Evolutionary conservation across 1,140 invertebrate genomes (phyloP), one percentile per base, ranked within the genome.

Genomic region (Sycobia sp.): DNA sequence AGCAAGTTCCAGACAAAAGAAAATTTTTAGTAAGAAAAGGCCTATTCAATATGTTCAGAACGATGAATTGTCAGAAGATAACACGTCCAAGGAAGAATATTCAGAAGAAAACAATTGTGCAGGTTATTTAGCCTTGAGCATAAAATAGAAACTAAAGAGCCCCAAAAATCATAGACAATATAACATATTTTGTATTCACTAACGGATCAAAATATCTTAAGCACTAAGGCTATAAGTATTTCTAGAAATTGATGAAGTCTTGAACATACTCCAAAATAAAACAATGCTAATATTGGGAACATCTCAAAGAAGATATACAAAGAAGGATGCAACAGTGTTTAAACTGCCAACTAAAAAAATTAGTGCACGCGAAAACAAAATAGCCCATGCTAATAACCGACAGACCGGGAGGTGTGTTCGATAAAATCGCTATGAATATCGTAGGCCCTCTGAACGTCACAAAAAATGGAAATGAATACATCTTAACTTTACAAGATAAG

Each of bases 221-320:
- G 10, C 55, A 55, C 38, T 67, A 11, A 20, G 59, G 4, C 11
- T n/a, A 50, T n/a, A 46, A 36, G 16, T 64, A 56, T 56, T 67
- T 22, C 20, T 67, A 49, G 66, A 20, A 46, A 34, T 34, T 27
- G 16, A 13, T 67, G 10, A 67, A 61, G 36, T 3, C 27, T 1
- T 43, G 60, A 18, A 27, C 64, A 14, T 0, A 46, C 7, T 50
- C 3, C 8, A 44, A 23, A 25, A 39, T 67, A 5, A 5, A 49
- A 10, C 20, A 41, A 29, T 67, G 39, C 16, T 5, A 20, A 25
- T 32, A 56, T 29, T 62, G 54, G 13, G 44, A 59, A 25, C 11
- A 56, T 27, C 53, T 7, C 49, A 25, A 18, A 22, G 57, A n/a
- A n/a, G n/a, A n/a, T n/a, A n/a, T n/a, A n/a, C n/a, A n/a, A n/a